A percentile compares a stretch with the other conserved stretches of the same genome.
These are phyloP conservation scores for Formica selysi DNA, from an alignment of 1,140 invertebrate genomes.

Conservation along the genomic window DNA sequence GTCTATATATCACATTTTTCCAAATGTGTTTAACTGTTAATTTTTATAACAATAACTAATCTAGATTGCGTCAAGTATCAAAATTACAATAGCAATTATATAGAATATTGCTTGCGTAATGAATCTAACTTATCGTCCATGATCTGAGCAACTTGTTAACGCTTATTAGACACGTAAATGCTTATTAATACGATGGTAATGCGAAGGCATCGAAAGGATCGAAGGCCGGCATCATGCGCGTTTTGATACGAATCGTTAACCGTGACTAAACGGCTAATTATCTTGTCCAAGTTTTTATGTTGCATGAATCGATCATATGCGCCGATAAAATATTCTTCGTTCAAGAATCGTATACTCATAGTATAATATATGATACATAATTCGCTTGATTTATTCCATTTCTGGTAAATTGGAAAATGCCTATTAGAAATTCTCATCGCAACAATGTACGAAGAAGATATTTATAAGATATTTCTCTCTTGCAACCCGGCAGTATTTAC, in stretches of 20 bases:
- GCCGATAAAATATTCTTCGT: conserved; percentile 48
- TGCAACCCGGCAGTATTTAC: not conserved
- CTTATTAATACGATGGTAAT: conserved; percentile 58
- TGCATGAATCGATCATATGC: conserved; percentile 54
- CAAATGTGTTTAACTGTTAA: not conserved
- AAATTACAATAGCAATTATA: conserved; percentile 18
- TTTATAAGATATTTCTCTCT: not conserved
- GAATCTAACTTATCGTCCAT: conserved; percentile 54
- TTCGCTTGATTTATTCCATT: conserved; percentile 45
- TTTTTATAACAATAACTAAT: not conserved
- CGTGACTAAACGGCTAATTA: conserved; percentile 64
- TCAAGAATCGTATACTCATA: not conserved
- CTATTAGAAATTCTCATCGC: conserved; percentile 13
- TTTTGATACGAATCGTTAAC: conserved; percentile 63
- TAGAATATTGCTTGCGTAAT: conserved; percentile 45
- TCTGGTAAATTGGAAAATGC: conserved; percentile 31
- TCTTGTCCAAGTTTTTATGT: conserved; percentile 57
- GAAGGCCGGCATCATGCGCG: conserved; percentile 55
- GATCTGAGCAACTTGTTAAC: conserved; percentile 60
- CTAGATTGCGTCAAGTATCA: not conserved
- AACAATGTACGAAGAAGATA: not conserved
- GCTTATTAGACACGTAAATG: conserved; percentile 63
- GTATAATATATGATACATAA: conserved; percentile 30
- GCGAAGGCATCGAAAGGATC: conserved; percentile 56
- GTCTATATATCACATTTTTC: not conserved